Evolutionary conservation across 1,140 invertebrate species (phyloP).

Genomic region (Ostrea edulis): DNA sequence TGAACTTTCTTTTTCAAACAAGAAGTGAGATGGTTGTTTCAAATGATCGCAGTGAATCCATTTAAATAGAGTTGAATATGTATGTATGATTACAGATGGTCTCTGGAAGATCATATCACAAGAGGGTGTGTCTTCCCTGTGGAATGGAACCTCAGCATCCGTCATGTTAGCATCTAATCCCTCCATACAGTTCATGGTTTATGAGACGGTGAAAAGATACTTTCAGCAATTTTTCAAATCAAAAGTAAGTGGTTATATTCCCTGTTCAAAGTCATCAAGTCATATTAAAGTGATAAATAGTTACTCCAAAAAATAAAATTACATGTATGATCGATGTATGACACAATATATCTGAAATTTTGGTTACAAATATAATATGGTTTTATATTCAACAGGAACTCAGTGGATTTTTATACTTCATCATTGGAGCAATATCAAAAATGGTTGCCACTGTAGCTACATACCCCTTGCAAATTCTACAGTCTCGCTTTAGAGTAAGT

Average conservation of each 20-base stretch:
- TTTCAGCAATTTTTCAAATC: conserved; percentile 64
- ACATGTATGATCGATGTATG: too few relatives aligned
- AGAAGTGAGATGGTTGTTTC: background rate
- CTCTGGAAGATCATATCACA: conserved; percentile 83
- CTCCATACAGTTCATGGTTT: conserved; percentile 94
- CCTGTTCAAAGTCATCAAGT: too few relatives aligned
- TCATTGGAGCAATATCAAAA: conserved; percentile 89
- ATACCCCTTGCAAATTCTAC: conserved; percentile 93
- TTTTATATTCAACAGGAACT: conserved; percentile 77
- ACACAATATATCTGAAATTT: too few relatives aligned
- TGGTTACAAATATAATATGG: too few relatives aligned
- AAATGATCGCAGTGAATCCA: background rate
- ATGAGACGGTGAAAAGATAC: conserved; percentile 89
- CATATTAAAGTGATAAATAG: too few relatives aligned
- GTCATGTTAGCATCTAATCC: conserved; percentile 91
- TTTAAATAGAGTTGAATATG: background rate
- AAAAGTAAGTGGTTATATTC: conserved; percentile 58
- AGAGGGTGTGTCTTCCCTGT: conserved; percentile 87
- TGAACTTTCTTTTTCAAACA: background rate
- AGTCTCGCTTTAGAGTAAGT: conserved; percentile 88
- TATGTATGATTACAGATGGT: conserved; percentile 81
- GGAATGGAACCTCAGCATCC: conserved; percentile 91
- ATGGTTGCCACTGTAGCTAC: conserved; percentile 90
- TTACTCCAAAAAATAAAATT: too few relatives aligned
- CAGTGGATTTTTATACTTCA: conserved; percentile 82